Evolutionary conservation across 2,888 invertebrate species (phyloP), one percentile per base, ranked within the genome.

Genomic region (Rhodophaea formosa): DNA sequence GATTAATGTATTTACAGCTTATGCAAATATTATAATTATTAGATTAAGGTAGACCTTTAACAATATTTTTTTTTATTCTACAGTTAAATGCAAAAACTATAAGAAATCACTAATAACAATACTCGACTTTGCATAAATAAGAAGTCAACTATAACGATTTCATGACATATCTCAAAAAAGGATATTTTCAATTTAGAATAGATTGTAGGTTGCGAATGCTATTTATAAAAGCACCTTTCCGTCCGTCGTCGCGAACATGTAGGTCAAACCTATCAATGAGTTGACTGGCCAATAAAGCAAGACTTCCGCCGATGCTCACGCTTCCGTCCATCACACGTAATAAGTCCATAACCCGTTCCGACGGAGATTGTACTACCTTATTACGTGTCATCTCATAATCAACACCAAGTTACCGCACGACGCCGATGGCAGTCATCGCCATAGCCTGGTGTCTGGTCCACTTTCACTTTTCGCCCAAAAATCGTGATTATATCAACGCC

Each of bases 351-450:
- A 81, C 84, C 74, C 72, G 83, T 82, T 80, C 64, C 66, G 68
- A 58, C 63, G 61, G 62, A 39, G 59, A 66, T 53, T 57, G 59
- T 62, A 74, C 81, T 83, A 86, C 79, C 79, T 81, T 62, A 75
- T 81, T 83, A 86, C 80, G 80, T 81, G 71, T 77, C 78, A 80
- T 80, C 83, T 70, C 71, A 84, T 84, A 82, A 84, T 77, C 68
- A 67, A 65, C 70, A 69, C 67, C 70, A 68, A 55, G 69, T 79
- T 76, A 79, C 73, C 61, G 63, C 79, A 77, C 71, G 63, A 70
- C 70, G 69, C 71, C 69, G 63, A 70, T 71, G 69, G 72, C 8
- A 47, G 51, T 53, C 55, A 56, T 56, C 55, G 45, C 56, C 54
- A 56, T 64, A 30, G 57, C 59, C 56, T 57, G 52, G 46, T 32